Evolutionary conservation across 2,113 vertebrate genomes (phyloP), one percentile per base, ranked within the genome.

Genomic region (Coreoperca whiteheadi): DNA sequence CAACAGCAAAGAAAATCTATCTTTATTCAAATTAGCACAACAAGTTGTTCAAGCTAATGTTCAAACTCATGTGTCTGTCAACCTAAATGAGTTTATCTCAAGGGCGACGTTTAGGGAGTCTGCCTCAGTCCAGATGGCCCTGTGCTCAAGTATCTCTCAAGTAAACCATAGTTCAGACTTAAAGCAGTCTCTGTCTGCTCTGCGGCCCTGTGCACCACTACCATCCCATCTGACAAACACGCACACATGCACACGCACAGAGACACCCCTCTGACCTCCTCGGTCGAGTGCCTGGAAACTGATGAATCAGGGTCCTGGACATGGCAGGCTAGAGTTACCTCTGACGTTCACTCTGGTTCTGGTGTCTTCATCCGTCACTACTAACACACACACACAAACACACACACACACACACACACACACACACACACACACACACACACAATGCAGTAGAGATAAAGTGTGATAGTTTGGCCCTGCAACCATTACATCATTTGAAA

Each of bases 401-500:
- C 59, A 66, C 57, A 74, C 34, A 64, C 20, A 25, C 34, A 51
- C 20, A 61, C 30, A 50, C 57, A 70, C 50, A 34, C 43, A 57
- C 32, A 25, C 53, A 51, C 12, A 73, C 61, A 46, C 57, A 43
- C 46, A 76, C 37, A 72, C 43, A 77, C 46, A 63, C 21, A 63
- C 23, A 66, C 28, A 61, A 12, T 3, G 30, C 37, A 28, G 28
- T 8, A 12, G 18, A 74, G 59, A 89, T 88, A 66, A 87, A 88
- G 39, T 48, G 30, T 57, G 65, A 83, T 65, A 3, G 78, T 85
- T 69, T 87, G 66, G 67, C 39, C 63, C 23, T 57, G 18, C 15
- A 57, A 53, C 79, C 67, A 72, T 90, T 80, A 89, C 82, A 56
- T 93, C 87, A 91, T 75, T 67, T 78, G 54, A 74, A 85, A 73